Base-by-base conservation (phyloP, 2,113 vertebrate genomes). In the Ardeotis arabs region DNA sequence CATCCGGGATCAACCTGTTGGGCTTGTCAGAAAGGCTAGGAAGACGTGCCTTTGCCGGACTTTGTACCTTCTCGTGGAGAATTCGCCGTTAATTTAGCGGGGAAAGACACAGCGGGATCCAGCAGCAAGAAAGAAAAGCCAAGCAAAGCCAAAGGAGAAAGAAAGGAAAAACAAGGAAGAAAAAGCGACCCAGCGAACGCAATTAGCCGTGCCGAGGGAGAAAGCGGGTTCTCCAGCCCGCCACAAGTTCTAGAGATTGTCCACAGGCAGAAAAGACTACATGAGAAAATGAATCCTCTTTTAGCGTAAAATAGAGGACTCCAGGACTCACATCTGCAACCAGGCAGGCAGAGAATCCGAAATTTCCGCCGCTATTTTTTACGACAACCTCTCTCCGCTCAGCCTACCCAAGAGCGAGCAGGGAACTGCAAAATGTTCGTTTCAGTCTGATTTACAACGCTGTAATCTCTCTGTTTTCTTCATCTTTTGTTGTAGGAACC, bases 241-340 rank as follows among this genome's bases (percentile, higher is more conserved):
- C 33, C 49, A 5, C 9, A 9, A 12, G 39, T 49, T 49, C 27
- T 6, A 74, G 2, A n/a, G 67, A 80, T 15, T 37, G 27, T 45
- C 53, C 37, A 5, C 3, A 75, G 0, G 2, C 6, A n/a, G 87
- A 58, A 35, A 2, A 13, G 24, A 39, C 17, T 18, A 59, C 58
- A 58, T 6, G 11, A 82, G 27, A 12, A 17, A 14, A 12, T 1
- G 1, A 15, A 10, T 44, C 19, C 33, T 58, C 49, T n/a, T 53
- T 10, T 17, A 83, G 45, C 5, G 29, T 33, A 56, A 55, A n/a
- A n/a, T n/a, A 27, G 11, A 25, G 44, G 15, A 5, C 50, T 64
- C 56, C 9, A 22, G 28, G 58, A 77, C 23, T 60, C 24, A 13
- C 29, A 35, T 8, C 22, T 27, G 19, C 10, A 31, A 44, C 12